Evolutionary conservation across 1,140 invertebrate species (phyloP).

Genomic region (Gonioctena quinquepunctata): DNA sequence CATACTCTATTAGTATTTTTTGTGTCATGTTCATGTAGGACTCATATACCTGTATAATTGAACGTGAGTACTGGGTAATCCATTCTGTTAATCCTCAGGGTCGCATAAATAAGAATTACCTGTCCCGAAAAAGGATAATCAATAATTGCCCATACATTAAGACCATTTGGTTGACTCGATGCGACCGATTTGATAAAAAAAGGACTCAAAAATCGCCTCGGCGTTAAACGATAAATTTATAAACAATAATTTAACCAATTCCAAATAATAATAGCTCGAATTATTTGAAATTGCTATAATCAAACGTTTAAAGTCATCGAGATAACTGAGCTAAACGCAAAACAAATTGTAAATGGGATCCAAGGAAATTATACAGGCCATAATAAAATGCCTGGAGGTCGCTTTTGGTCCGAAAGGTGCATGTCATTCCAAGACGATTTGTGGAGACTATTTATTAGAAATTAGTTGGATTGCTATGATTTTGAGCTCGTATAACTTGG

Average conservation of each 20-base stretch:
- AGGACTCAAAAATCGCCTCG: conserved; percentile 15
- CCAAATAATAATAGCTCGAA: conserved; percentile 47
- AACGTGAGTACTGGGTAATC: no score
- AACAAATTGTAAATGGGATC: conserved; percentile 47
- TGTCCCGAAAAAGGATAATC: neutral
- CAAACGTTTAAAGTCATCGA: conserved; percentile 45
- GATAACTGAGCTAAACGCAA: conserved; percentile 38
- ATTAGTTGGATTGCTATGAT: conserved; percentile 50
- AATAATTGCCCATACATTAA: conserved; percentile 2
- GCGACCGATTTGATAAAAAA: conserved; percentile 15
- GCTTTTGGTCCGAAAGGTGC: conserved; percentile 38
- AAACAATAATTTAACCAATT: conserved; percentile 47
- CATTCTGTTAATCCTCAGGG: neutral
- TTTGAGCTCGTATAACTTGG: conserved; percentile 25
- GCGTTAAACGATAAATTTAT: conserved; percentile 48
- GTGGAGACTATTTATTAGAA: conserved; percentile 48
- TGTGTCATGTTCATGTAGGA: no score
- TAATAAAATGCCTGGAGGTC: conserved; percentile 9
- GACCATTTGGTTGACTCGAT: conserved; percentile 8
- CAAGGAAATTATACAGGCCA: conserved; percentile 40
- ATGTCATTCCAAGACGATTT: conserved; percentile 46
- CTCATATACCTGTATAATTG: no score
- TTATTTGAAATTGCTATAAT: conserved; percentile 49
- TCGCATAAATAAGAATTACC: neutral
- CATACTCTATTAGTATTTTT: no score